Evolutionary conservation across 2,113 vertebrate genomes (phyloP), one percentile per base, ranked within the genome.

Genomic region (Ahaetulla prasina): DNA sequence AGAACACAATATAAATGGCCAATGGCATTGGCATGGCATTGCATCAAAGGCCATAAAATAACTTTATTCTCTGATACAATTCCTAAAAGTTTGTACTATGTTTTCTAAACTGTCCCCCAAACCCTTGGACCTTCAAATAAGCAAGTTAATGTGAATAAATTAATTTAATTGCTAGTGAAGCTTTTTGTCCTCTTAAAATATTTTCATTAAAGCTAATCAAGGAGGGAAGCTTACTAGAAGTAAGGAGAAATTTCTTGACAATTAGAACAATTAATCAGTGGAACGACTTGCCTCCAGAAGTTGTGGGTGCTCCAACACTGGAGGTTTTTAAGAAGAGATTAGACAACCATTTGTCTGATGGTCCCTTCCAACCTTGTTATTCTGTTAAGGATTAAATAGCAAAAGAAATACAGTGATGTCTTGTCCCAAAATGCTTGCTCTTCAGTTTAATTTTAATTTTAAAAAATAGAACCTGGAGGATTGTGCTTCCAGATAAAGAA

Each of bases 1-100:
- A 92, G 96, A 96, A 94, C 97, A 97, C 95, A 96, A 96, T 43
- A 50, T 50, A 30, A 80, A 80, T 80, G 35, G n/a, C 16, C 85
- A 74, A 18, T 74, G 52, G 47, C 45, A 63, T 4, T 85, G 89
- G n/a, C 47, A 80, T 2, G 8, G 25, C 55, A 57, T 80, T 80
- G 18, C 68, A 20, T 80, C 11, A 91, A 11, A 91, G 43, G 8
- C 23, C 45, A 60, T 12, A 85, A 39, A 49, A 12, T 14, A 27
- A 49, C n/a, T 80, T 74, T 53, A 39, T 86, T 22, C 9, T 60
- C 39, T 0, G 8, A 50, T 47, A 30, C 60, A 55, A 22, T 25
- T 90, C 35, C 22, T 88, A 89, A 45, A 89, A 47, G 16, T 18
- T 16, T 14, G 43, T 45, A 43, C 39, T 49, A 23, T 35, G 6